These are phyloP conservation scores for Loriculus beryllinus DNA, from an alignment of 2,797 vertebrate species.

Conservation along the genomic window DNA sequence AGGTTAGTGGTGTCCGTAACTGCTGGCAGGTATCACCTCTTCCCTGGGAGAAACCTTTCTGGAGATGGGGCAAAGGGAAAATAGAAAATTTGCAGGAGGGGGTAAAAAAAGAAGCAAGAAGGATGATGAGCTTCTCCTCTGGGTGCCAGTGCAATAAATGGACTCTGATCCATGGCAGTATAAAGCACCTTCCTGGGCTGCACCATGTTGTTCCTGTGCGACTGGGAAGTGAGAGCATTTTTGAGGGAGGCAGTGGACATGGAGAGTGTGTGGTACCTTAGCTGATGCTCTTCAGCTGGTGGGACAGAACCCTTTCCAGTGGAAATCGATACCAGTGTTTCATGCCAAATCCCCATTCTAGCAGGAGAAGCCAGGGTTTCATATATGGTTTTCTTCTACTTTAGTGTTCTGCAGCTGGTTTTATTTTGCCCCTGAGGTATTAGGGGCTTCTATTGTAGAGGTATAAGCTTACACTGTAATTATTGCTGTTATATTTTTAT, in stretches of 20 bases:
- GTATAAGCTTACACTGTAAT: neutral
- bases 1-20: neutral
- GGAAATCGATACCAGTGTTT: neutral
- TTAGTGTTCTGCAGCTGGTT: neutral
- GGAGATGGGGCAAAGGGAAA: neutral
- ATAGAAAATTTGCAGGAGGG: neutral
- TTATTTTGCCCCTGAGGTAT: neutral
- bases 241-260: neutral
- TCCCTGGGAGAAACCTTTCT: neutral
- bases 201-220: neutral
- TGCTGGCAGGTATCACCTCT: neutral
- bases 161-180: neutral
- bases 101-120: neutral
- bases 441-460: neutral
- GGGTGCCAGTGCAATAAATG: neutral
- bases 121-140: neutral
- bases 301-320: neutral
- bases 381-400: neutral
- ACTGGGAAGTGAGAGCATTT: neutral
- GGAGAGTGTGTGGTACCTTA: fast-evolving
- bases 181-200: neutral
- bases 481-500: neutral
- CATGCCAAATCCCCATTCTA: neutral
- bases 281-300: neutral
- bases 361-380: neutral